phyloP scores from a whole-genome alignment of 2,113 vertebrate genomes.

The Dendropsophus ebraccatus region DNA sequence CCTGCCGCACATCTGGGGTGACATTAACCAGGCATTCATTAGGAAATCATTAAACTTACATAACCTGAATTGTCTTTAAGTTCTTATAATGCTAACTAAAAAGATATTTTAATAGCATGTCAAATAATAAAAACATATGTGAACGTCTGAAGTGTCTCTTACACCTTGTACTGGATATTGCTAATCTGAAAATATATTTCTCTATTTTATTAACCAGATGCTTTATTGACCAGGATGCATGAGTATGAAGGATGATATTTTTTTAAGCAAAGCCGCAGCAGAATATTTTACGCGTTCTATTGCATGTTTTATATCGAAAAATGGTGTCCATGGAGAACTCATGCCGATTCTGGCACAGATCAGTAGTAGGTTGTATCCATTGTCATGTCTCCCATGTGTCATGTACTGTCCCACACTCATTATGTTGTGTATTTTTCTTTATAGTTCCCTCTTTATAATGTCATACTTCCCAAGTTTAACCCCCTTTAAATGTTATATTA shows the following conservation, averaged over 20 bases:
- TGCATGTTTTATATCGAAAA: neutral
- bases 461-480: neutral
- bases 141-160: neutral
- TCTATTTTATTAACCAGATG: conserved; percentile 30
- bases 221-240: neutral
- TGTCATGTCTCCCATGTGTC: neutral
- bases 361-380: neutral
- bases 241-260: conserved; percentile 9
- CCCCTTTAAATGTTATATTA: neutral
- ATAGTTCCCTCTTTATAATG: neutral
- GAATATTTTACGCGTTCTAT: neutral
- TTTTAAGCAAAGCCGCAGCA: neutral
- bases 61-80: neutral
- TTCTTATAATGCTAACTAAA: neutral
- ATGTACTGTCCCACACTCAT: neutral
- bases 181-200: conserved; percentile 27
- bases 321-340: neutral
- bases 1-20: neutral
- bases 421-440: neutral
- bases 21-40: neutral
- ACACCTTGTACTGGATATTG: conserved; percentile 27
- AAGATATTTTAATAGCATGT: neutral
- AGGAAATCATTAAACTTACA: neutral
- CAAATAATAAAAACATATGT: neutral
- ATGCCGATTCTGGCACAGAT: neutral